These are phyloP conservation scores for Labeo calbasu DNA, from an alignment of 2,797 vertebrate genomes.

Conservation along the genomic window DNA sequence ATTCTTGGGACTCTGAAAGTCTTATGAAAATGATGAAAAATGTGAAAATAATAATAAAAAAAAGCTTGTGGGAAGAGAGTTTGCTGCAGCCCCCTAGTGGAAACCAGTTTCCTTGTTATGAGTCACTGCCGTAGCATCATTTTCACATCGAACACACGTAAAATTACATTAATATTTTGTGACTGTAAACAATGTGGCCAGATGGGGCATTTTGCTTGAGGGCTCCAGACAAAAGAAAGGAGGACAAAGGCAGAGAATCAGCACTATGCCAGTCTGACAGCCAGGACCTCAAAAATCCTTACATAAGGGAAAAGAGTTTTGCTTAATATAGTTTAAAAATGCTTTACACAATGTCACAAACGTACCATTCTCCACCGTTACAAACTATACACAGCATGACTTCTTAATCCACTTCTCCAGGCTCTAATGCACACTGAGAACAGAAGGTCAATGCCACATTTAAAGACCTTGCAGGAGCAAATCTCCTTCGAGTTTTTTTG, in stretches of 20 bases:
- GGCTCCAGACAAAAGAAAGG: neutral
- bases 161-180: neutral
- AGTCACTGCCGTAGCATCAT: too few species aligned
- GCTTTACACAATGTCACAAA: neutral
- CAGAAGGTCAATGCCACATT: neutral
- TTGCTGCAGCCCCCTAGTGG: neutral
- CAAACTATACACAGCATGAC: neutral
- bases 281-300: neutral
- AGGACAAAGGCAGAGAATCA: neutral
- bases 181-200: neutral
- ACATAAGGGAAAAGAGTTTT: neutral
- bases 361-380: neutral
- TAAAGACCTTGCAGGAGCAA: neutral
- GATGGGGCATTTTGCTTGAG: neutral
- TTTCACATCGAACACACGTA: too few species aligned
- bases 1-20: neutral
- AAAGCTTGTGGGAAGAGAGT: neutral
- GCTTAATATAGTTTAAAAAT: too few species aligned
- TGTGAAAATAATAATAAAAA: too few species aligned
- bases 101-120: too few species aligned
- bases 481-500: neutral
- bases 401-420: neutral
- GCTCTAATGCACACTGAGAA: neutral
- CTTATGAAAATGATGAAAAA: too few species aligned
- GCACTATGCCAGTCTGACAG: neutral